These are phyloP conservation scores for Clarias pachynema DNA, from an alignment of 2,797 vertebrate species.

Conservation along the genomic window DNA sequence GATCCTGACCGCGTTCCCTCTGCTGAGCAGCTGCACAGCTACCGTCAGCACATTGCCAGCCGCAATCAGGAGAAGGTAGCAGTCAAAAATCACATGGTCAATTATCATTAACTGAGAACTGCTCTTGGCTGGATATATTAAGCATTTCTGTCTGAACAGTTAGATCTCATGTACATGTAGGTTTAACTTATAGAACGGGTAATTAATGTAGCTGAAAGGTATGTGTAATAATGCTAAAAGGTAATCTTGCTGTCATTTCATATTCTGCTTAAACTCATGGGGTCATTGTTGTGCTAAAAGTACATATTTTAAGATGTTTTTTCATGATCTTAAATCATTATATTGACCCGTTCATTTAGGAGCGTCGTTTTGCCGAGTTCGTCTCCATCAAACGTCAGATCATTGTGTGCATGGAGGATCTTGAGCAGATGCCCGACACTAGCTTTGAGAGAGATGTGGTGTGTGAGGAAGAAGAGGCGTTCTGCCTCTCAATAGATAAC, in stretches of 20 bases:
- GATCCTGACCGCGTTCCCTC: conserved; percentile 75
- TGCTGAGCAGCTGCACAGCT: conserved; percentile 79
- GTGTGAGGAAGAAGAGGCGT: conserved; percentile 86
- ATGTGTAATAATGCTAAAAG: no score
- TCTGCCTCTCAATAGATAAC: conserved; percentile 88
- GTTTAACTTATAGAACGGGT: background rate
- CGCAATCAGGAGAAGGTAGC: conserved; percentile 82
- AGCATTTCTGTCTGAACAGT: background rate
- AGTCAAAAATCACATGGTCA: background rate
- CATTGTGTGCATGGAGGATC: conserved; percentile 83
- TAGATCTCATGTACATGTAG: background rate
- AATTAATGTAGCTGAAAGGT: background rate
- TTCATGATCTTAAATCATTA: background rate
- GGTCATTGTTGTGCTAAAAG: background rate
- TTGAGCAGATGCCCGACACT: conserved; percentile 84
- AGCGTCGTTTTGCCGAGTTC: conserved; percentile 80
- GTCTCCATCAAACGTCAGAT: conserved; percentile 81
- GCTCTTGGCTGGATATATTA: background rate
- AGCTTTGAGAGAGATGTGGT: conserved; percentile 90
- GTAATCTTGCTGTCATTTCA: no score
- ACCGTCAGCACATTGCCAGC: conserved; percentile 72
- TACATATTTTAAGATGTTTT: no score
- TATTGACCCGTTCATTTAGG: conserved; percentile 67
- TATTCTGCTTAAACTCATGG: background rate
- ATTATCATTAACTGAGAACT: background rate